Conservation (phyloP, 37 sponge, comb jelly and placozoan species). For the Dysidea cf. avara region DNA sequence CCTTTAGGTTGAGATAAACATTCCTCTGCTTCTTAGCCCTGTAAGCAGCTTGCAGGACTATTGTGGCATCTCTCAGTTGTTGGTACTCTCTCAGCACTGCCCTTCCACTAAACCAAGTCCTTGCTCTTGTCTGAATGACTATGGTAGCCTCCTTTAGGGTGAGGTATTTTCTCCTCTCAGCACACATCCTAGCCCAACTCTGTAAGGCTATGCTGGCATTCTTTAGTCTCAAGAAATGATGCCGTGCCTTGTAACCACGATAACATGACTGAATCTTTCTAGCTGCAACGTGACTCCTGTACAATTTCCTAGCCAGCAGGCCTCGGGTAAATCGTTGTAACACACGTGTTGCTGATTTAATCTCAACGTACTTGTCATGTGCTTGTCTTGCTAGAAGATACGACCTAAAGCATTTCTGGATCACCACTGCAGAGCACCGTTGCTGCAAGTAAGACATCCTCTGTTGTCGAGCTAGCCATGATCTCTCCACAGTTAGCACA, state of each 20-base stretch:
- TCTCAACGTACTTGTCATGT: not conserved
- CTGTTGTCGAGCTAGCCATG: constrained; percentile 1
- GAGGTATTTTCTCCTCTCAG: too few species aligned
- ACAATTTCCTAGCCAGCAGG: not conserved
- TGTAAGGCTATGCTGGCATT: too few species aligned
- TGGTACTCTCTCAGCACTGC: not conserved
- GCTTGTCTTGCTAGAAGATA: too few species aligned
- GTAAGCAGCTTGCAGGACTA: not conserved
- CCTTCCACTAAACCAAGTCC: constrained; percentile 10
- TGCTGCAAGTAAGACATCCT: not conserved
- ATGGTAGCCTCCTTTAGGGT: constrained; percentile 3
- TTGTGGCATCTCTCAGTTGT: not conserved
- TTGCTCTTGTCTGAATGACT: constrained; percentile 26
- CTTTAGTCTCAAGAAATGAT: too few species aligned
- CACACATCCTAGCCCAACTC: too few species aligned
- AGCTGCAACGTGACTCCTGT: constrained; percentile 3
- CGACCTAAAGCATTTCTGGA: constrained; percentile 21
- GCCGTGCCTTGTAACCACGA: constrained; percentile 12
- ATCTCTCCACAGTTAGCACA: too few species aligned
- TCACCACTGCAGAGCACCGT: not conserved
- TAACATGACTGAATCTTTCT: constrained; percentile 15
- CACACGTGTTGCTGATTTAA: not conserved
- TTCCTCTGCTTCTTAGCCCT: not conserved
- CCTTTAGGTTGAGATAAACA: too few species aligned
- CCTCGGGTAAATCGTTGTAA: constrained; percentile 23